These are phyloP conservation scores for Ricordea florida DNA, from an alignment of 92 coral and sea anemone genomes.

Conservation along the genomic window DNA sequence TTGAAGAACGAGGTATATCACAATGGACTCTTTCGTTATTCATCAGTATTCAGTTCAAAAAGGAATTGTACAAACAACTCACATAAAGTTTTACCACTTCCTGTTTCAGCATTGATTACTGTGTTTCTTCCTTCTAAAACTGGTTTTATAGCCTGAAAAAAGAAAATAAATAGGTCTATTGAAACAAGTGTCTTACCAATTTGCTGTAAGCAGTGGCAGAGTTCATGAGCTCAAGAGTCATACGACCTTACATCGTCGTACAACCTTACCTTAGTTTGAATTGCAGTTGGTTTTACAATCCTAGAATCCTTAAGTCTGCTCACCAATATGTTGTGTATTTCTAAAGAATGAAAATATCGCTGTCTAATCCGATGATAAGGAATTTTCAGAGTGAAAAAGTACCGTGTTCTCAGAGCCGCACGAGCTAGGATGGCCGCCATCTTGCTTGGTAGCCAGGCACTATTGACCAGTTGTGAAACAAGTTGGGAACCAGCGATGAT, in stretches of 20 bases:
- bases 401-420: not conserved
- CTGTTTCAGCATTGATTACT: constrained; percentile 97
- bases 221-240: too few species aligned
- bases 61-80: too few species aligned
- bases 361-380: constrained; percentile 17
- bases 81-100: constrained; percentile 98
- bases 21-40: too few species aligned
- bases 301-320: constrained; percentile 59
- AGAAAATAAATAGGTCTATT: too few species aligned
- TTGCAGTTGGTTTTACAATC: constrained; percentile 66
- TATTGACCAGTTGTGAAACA: not conserved
- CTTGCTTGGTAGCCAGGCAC: constrained; percentile 13
- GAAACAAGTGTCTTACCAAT: too few species aligned
- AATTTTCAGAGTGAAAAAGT: not conserved
- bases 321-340: constrained; percentile 49
- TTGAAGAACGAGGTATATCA: too few species aligned
- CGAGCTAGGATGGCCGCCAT: constrained; percentile 56
- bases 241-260: too few species aligned
- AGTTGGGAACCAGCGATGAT: constrained; percentile 15
- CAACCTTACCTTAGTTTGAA: constrained; percentile 77
- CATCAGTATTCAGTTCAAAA: too few species aligned
- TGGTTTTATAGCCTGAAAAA: constrained; percentile 68
- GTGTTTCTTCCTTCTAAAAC: constrained; percentile 66
- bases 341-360: constrained; percentile 63
- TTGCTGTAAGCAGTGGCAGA: too few species aligned